These are phyloP conservation scores for Thymelicus sylvestris DNA, from an alignment of 2,888 invertebrate species.

Conservation along the genomic window DNA sequence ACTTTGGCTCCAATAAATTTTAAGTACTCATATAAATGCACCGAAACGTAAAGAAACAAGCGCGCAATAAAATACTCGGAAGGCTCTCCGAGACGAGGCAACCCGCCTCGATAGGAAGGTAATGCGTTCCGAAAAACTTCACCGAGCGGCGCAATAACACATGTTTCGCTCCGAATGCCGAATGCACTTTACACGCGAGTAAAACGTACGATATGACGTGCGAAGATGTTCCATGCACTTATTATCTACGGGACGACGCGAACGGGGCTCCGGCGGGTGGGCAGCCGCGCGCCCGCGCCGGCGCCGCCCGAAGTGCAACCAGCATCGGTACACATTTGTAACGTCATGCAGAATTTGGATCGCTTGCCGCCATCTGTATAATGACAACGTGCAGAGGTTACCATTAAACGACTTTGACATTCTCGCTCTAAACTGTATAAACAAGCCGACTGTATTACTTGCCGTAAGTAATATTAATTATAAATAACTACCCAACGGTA, in stretches of 20 bases:
- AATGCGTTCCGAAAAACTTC: background rate
- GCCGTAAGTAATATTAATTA: background rate
- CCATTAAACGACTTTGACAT: slow-evolving; percentile 19
- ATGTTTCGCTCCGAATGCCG: slow-evolving; percentile 54
- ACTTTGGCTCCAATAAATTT: slow-evolving; percentile 33
- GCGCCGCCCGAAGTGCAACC: slow-evolving; percentile 59
- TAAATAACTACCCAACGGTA: background rate
- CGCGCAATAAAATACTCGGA: slow-evolving; percentile 6
- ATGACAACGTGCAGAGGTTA: slow-evolving; percentile 20
- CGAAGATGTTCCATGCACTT: slow-evolving; percentile 71
- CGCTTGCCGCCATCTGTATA: slow-evolving; percentile 19
- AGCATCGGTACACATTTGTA: slow-evolving; percentile 40
- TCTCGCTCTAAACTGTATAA: slow-evolving; percentile 16
- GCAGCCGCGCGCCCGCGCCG: slow-evolving; percentile 70
- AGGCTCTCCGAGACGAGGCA: slow-evolving; percentile 32
- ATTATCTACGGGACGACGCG: slow-evolving; percentile 74
- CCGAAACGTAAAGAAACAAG: slow-evolving; percentile 10
- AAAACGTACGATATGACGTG: slow-evolving; percentile 59
- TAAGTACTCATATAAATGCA: slow-evolving; percentile 33
- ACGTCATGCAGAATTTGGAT: slow-evolving; percentile 34
- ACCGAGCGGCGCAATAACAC: slow-evolving; percentile 26
- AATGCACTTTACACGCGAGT: slow-evolving; percentile 62
- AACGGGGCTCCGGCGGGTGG: slow-evolving; percentile 75
- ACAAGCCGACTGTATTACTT: background rate
- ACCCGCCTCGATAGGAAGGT: slow-evolving; percentile 23